Evolutionary conservation across 2,888 invertebrate genomes (phyloP), one percentile per base, ranked within the genome.

Genomic region (Dicroscelio sp.): DNA sequence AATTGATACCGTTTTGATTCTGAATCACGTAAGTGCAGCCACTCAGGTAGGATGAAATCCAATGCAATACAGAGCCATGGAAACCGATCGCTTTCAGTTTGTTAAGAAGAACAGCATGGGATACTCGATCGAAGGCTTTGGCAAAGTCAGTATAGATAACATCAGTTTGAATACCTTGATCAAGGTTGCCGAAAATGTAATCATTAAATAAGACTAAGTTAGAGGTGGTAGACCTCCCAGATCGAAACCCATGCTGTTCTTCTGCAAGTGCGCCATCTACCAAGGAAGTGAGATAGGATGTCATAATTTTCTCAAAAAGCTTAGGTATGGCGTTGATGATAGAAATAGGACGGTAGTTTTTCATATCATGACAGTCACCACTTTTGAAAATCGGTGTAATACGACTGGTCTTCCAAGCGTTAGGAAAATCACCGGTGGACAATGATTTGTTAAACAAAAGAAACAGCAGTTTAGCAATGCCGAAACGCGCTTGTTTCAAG

Each of bases 271-370:
- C 17, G 3, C n/a, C 58, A 6, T 27, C 31, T 31, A 52, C n/a
- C n/a, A n/a, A n/a, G n/a, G n/a, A n/a, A n/a, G 48, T 48, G 6
- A 48, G 48, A 48, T 48, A 20, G 2, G 2, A 4, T 48, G 4
- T 48, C 48, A 48, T 20, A 6, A 48, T 48, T 48, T 55, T 73
- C 12, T 73, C 52, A 52, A 52, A 73, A 1, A 73, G 52, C 17
- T 48, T 48, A 2, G n/a, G 30, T 17, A 73, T 73, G 17, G 52
- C 20, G 17, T 73, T 73, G 0, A 73, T 30, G 20, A 30, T 30
- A 31, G 73, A 23, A n/a, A 55, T 73, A 0, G 55, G 55, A 17
- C 73, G 55, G 31, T 73, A 52, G 27, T 73, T 73, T n/a, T 27
- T 14, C 1, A 73, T n/a, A n/a, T 69, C 14, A n/a, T 35, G 38